A percentile compares a stretch with the other conserved stretches of the same genome.
phyloP scores from a whole-genome alignment of 2,113 vertebrate genomes.

The Xiphophorus couchianus region DNA sequence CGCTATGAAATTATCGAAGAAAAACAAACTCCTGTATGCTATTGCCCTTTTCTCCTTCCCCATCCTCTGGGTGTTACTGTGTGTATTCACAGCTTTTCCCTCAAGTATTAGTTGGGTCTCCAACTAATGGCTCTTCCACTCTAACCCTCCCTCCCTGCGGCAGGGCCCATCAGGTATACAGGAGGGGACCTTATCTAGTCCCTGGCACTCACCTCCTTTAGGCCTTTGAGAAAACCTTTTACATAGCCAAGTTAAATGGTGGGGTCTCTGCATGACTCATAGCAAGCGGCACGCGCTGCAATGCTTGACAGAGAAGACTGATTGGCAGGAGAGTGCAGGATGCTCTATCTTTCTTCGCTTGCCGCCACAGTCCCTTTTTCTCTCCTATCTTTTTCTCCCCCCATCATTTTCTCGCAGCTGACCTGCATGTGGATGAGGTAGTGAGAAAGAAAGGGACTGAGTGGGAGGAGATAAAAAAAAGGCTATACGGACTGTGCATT shows the following conservation, averaged over 20 bases:
- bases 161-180: constrained; percentile 46
- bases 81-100: constrained; percentile 15
- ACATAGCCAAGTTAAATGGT: constrained; percentile 71
- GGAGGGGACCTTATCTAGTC: constrained; percentile 68
- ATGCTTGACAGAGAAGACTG: constrained; percentile 70
- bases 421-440: constrained; percentile 70
- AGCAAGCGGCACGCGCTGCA: constrained; percentile 39
- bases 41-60: background rate
- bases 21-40: background rate
- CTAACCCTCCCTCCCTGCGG: constrained; percentile 28
- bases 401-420: constrained; percentile 59
- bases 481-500: constrained; percentile 69
- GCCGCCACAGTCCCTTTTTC: constrained; percentile 55
- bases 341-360: constrained; percentile 66
- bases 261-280: constrained; percentile 34
- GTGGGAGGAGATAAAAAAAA: constrained; percentile 68
- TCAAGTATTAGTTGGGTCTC: constrained; percentile 40
- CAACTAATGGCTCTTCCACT: constrained; percentile 34
- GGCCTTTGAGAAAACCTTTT: constrained; percentile 74
- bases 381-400: constrained; percentile 41
- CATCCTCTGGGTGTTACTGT: background rate
- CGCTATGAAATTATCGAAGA: constrained; percentile 8
- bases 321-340: constrained; percentile 71
- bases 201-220: constrained; percentile 62
- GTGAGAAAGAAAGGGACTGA: constrained; percentile 59